Conservation (phyloP, 2,113 vertebrate genomes). For the Osmerus eperlanus region DNA sequence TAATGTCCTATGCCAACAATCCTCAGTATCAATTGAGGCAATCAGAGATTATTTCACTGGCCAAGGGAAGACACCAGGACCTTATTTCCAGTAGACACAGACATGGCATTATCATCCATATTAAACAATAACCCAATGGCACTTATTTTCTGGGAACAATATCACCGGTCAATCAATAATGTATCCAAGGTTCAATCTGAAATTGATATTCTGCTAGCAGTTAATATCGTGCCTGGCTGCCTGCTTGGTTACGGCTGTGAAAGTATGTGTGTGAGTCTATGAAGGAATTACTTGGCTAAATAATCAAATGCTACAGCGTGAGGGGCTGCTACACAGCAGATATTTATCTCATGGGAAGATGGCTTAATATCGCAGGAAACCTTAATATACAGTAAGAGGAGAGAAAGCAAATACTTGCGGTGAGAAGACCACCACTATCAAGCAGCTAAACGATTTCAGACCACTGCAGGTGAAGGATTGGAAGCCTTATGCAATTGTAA, state of each 20-base stretch:
- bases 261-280: constrained; percentile 80
- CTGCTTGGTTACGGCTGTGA: constrained; percentile 47
- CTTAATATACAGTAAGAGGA: constrained; percentile 82
- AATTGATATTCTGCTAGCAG: constrained; percentile 91
- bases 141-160: constrained; percentile 93
- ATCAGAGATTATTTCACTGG: constrained; percentile 91
- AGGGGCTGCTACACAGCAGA: constrained; percentile 80
- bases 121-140: constrained; percentile 96
- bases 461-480: constrained; percentile 93
- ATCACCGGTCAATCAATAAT: constrained; percentile 97
- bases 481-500: constrained; percentile 91
- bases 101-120: constrained; percentile 93
- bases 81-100: constrained; percentile 82
- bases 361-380: constrained; percentile 89
- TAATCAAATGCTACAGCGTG: constrained; percentile 91
- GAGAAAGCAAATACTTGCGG: constrained; percentile 93
- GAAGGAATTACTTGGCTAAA: constrained; percentile 91
- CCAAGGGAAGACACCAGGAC: constrained; percentile 82
- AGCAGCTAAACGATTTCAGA: constrained; percentile 94
- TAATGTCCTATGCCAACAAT: constrained; percentile 55
- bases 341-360: constrained; percentile 90
- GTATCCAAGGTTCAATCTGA: constrained; percentile 90
- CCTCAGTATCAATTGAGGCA: constrained; percentile 84
- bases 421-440: constrained; percentile 94
- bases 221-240: constrained; percentile 86